Percentiles rank a stretch among this genome's conserved stretches.
Evolutionary conservation across 2,797 vertebrate genomes (phyloP).

Genomic region (Peromyscus aztecus): DNA sequence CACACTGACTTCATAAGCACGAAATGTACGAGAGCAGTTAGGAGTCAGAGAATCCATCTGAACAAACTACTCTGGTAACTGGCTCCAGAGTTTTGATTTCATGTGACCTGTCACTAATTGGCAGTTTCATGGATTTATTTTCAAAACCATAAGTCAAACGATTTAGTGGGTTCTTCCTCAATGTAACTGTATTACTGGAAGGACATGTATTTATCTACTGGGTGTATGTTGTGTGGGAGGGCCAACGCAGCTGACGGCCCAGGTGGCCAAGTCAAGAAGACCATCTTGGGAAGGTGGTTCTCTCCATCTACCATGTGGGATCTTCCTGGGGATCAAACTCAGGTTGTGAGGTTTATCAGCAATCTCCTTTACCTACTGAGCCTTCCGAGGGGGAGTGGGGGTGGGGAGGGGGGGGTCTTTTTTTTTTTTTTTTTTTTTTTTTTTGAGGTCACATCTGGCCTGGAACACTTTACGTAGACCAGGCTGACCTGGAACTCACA

Average conservation of each 20-base stretch:
- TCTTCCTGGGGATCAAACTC: background rate
- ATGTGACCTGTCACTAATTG: background rate
- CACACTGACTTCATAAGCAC: background rate
- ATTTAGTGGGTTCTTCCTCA: background rate
- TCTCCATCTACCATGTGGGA: background rate
- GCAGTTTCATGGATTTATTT: background rate
- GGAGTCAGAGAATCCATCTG: background rate
- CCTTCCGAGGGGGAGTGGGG: background rate
- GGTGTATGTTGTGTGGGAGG: background rate
- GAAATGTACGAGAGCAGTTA: background rate
- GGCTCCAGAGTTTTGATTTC: background rate
- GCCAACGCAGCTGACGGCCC: background rate
- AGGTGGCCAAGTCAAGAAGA: background rate
- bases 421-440: background rate
- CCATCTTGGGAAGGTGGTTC: background rate
- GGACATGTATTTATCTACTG: background rate
- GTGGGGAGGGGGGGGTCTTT: too few relatives aligned
- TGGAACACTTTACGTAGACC: too few relatives aligned
- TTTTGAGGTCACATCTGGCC: background rate
- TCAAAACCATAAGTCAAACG: background rate
- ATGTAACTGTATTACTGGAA: background rate
- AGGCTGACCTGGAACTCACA: background rate
- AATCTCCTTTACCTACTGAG: background rate
- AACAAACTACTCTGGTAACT: constrained; percentile 3
- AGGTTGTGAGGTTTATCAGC: background rate